Evolutionary conservation across 1,140 invertebrate genomes (phyloP).

Genomic region (Diplogasteroides magnus): DNA sequence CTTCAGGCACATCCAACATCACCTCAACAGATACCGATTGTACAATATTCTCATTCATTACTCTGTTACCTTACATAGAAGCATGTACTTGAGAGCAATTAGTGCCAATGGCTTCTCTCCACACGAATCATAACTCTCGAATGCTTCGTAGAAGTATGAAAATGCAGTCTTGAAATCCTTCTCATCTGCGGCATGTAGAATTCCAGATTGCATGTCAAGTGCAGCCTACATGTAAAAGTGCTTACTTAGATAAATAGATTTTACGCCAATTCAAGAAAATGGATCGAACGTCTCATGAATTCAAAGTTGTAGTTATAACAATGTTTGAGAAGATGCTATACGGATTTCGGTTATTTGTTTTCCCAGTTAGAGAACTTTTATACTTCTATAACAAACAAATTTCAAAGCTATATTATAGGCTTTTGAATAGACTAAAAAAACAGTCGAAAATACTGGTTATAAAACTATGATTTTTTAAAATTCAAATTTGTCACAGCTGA

Average conservation of each 20-base stretch:
- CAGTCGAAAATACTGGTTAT: too few relatives aligned
- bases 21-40: conserved; percentile 39
- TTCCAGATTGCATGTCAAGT: conserved; percentile 90
- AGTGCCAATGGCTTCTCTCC: conserved; percentile 73
- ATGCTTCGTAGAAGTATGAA: conserved; percentile 99
- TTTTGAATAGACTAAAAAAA: too few relatives aligned
- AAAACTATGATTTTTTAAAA: too few relatives aligned
- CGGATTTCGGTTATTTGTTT: too few relatives aligned
- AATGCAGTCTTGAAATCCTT: conserved; percentile 99
- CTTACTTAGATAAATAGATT: neutral
- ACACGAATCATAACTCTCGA: conserved; percentile 96
- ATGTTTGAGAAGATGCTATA: too few relatives aligned
- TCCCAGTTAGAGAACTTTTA: too few relatives aligned
- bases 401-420: too few relatives aligned
- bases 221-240: too few relatives aligned
- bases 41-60: too few relatives aligned
- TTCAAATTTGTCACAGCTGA: too few relatives aligned
- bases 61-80: conserved; percentile 86
- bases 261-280: neutral
- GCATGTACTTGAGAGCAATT: conserved; percentile 94
- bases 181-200: conserved; percentile 96
- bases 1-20: conserved; percentile 70
- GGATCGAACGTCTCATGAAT: neutral
- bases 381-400: too few relatives aligned
- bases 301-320: too few relatives aligned